These are phyloP conservation scores for Aphelenchoides avenae DNA, from an alignment of 1,140 invertebrate genomes.

Conservation along the genomic window DNA sequence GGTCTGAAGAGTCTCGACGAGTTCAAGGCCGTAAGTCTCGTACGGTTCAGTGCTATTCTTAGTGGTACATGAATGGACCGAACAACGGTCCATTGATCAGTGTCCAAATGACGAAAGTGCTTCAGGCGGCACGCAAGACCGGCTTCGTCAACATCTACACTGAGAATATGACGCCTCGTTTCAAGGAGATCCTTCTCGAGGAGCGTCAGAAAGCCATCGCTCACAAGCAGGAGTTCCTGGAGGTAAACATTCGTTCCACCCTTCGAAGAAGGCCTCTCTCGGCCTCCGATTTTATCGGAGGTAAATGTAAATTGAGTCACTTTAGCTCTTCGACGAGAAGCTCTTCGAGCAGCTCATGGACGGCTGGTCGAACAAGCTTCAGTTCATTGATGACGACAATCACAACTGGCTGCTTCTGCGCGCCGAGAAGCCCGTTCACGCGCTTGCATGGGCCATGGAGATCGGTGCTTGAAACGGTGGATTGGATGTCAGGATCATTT, in stretches of 20 bases:
- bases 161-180: slow-evolving; percentile 64
- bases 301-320: neutral
- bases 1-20: slow-evolving; percentile 63
- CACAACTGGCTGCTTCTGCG: slow-evolving; percentile 41
- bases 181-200: slow-evolving; percentile 63
- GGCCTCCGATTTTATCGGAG: slow-evolving; percentile 6
- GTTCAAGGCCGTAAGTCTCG: slow-evolving; percentile 64
- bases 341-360: slow-evolving; percentile 30
- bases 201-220: slow-evolving; percentile 62
- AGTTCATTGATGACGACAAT: slow-evolving; percentile 43
- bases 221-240: slow-evolving; percentile 63
- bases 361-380: slow-evolving; percentile 41
- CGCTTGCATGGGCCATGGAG: slow-evolving; percentile 18
- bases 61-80: no score
- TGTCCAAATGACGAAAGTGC: no score
- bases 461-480: slow-evolving; percentile 14
- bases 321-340: slow-evolving; percentile 21
- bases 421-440: slow-evolving; percentile 31
- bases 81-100: no score
- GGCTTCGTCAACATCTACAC: slow-evolving; percentile 65
- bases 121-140: slow-evolving; percentile 60
- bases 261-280: neutral
- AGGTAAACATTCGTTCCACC: slow-evolving; percentile 53
- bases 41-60: no score
- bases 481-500: no score